Percentiles rank a stretch among this genome's conserved stretches.
Conservation (phyloP, 2,888 invertebrate genomes). For the Eurois occulta region DNA sequence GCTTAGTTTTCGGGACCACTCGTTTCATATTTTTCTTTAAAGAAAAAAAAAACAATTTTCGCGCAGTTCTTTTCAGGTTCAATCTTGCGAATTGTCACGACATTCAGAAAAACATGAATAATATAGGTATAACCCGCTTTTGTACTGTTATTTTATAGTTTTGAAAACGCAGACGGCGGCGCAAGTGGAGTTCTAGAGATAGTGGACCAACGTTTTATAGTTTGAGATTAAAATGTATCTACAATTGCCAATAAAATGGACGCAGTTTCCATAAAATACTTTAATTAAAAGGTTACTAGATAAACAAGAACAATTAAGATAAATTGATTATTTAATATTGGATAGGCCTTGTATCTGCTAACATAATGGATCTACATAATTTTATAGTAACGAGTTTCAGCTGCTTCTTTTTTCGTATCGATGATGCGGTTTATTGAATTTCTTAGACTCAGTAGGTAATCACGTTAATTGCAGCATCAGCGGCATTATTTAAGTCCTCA, state of each 20-base stretch:
- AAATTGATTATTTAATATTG: neutral
- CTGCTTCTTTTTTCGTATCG: no score
- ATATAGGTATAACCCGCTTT: neutral
- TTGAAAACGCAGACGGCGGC: neutral
- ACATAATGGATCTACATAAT: no score
- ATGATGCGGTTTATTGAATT: no score
- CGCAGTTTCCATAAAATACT: conserved; percentile 19
- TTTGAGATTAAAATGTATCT: conserved; percentile 22
- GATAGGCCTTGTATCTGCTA: neutral
- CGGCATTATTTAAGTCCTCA: no score
- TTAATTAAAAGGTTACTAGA: conserved; percentile 40
- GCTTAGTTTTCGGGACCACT: no score
- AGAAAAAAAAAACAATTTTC: neutral
- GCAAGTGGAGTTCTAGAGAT: neutral
- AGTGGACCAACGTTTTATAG: conserved; percentile 4
- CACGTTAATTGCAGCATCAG: no score
- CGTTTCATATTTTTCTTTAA: no score
- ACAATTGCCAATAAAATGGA: conserved; percentile 21
- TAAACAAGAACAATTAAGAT: conserved; percentile 15
- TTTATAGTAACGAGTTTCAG: neutral
- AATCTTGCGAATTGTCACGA: neutral
- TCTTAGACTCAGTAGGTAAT: no score
- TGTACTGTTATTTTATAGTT: neutral
- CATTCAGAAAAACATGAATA: neutral
- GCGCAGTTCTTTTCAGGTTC: neutral